phyloP scores from a whole-genome alignment of 2,113 vertebrate species.

The Engraulis encrasicolus region DNA sequence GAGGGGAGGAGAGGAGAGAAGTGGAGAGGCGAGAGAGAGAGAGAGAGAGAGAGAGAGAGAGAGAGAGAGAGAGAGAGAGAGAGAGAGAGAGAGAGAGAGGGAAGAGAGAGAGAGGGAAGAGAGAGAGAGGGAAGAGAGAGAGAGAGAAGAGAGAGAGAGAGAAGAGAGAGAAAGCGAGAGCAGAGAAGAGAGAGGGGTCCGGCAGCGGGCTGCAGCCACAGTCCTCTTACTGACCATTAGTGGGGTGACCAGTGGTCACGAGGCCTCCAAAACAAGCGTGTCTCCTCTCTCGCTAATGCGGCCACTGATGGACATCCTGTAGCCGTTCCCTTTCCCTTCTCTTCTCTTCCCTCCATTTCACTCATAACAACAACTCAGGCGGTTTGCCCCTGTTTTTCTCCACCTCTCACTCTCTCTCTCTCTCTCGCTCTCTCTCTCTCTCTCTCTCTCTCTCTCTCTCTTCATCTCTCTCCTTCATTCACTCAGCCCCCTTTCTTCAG shows the following conservation, averaged over 20 bases:
- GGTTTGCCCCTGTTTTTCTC: neutral
- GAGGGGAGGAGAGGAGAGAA: no score
- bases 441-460: neutral
- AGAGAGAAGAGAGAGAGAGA: no score
- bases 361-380: neutral
- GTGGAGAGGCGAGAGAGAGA: no score
- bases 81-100: no score
- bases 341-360: neutral
- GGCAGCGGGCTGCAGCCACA: neutral
- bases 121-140: no score
- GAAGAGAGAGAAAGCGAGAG: no score
- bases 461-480: neutral
- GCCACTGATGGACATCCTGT: neutral
- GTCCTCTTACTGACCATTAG: conserved; percentile 22
- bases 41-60: no score
- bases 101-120: no score
- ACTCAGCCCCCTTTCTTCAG: no score
- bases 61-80: no score
- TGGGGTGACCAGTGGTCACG: neutral
- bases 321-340: no score
- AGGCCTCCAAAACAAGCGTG: neutral
- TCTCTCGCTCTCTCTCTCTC: neutral
- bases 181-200: no score
- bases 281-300: conserved; percentile 3
- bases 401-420: neutral